Base-by-base conservation (phyloP, 2,113 vertebrate species). In the Saguinus midas region DNA sequence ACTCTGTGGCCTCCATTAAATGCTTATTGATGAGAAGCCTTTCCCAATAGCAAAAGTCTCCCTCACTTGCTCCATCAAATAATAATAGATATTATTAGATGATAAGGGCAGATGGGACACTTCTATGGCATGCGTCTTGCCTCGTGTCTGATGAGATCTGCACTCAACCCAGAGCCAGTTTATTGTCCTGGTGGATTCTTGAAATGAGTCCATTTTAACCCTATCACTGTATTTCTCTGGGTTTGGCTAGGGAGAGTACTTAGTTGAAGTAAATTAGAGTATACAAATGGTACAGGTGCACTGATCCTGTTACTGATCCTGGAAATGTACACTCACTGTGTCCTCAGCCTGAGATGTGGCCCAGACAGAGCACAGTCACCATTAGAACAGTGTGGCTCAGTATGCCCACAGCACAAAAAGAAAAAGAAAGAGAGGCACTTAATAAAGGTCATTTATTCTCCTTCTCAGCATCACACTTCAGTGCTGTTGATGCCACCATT, bases 21-120 rank as follows among this genome's bases (percentile, higher is more conserved):
- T 40, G 64, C 64, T 86, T 93, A 29, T 78, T 66, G 55, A 94
- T 52, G 76, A 93, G 16, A 76, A 94, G 52, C 7, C 58, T 89
- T 92, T 72, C 68, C 40, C 20, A 12, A 40, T 37, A 18, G 45
- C 61, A 25, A 35, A 82, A 20, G 0, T 9, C 80, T 58, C 58
- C 75, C 29, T 8, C 0, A 0, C 64, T 76, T 64, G 23, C 64
- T 84, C n/a, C 3, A 0, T 76, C n/a, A n/a, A n/a, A n/a, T n/a
- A n/a, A n/a, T n/a, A n/a, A n/a, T 5, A 50, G 79, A 61, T 81
- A 57, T 64, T 70, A 43, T 57, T 32, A 40, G 57, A 55, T 37
- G 52, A 48, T 27, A 27, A 61, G 35, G 79, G 37, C 82, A 83
- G 48, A 27, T 27, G 45, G 66, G 18, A 50, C 78, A 78, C 61